Evolutionary conservation across 2,113 vertebrate genomes (phyloP), one percentile per base, ranked within the genome.

Genomic region (Brachyhypopomus gauderio): DNA sequence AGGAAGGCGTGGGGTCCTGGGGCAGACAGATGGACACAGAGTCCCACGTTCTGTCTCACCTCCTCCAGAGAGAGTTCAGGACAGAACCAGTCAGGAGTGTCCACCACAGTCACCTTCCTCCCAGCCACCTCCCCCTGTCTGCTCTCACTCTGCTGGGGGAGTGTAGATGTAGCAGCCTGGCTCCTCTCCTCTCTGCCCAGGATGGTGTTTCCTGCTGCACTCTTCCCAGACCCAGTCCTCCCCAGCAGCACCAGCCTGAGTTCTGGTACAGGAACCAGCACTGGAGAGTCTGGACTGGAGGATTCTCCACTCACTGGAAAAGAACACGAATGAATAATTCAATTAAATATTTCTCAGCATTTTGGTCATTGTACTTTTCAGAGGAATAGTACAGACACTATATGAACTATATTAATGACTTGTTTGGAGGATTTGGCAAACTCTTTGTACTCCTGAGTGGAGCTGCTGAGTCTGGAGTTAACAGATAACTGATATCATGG

Each of bases 21-120:
- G 30, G 30, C 30, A 30, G 30, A 30, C 30, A 30, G 30, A 30
- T 3, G 30, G 30, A 30, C 30, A 30, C 30, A 30, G 30, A 30
- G 30, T 30, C 30, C 30, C 11, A 81, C 63, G 14, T 79, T 76
- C 20, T 73, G 38, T 55, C 72, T 67, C 12, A 72, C 64, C 8
- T 72, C 60, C n/a, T 79, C 58, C 77, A 63, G 59, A 69, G 66
- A 30, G 36, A 77, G 60, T 56, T 8, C 69, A 78, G 67, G 45
- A 4, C 41, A 38, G 67, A 79, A 78, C 75, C 73, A 77, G 75
- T 81, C 84, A 38, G 84, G 80, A 71, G 84, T 86, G 74, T 86
- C 74, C 78, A 86, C 81, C 30, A 86, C 73, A 36, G 60, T 48
- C 60, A 86, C 48, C 74, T 75, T 70, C 78, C 11, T 64, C 23